Evolutionary conservation across 1,140 invertebrate species (phyloP).

Genomic region (Neelides sp.): DNA sequence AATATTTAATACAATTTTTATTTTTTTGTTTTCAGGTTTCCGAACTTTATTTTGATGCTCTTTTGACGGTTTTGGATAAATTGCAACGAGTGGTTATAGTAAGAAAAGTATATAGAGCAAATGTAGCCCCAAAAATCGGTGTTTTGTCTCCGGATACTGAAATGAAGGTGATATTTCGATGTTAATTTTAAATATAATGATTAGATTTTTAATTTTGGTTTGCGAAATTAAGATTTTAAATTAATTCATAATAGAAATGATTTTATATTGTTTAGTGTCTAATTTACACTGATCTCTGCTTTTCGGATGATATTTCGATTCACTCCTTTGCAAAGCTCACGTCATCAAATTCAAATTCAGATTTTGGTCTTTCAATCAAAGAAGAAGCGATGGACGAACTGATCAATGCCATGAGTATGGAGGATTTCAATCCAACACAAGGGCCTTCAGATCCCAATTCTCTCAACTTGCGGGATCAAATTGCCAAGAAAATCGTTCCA

Average conservation of each 20-base stretch:
- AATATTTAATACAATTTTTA: constrained; percentile 4
- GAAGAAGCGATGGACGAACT: too few relatives aligned
- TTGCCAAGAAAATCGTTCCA: too few relatives aligned
- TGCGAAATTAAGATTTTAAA: constrained; percentile 4
- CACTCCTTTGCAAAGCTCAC: too few relatives aligned
- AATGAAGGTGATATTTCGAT: constrained; percentile 8
- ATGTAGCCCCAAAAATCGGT: constrained; percentile 5
- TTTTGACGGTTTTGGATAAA: constrained; percentile 17
- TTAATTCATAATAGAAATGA: background rate
- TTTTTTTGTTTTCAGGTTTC: constrained; percentile 6
- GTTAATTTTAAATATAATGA: constrained; percentile 3
- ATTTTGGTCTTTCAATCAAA: background rate
- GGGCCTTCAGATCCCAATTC: too few relatives aligned
- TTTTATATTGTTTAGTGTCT: constrained; percentile 21
- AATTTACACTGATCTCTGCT: constrained; percentile 15
- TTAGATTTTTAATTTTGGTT: too few relatives aligned
- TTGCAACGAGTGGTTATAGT: constrained; percentile 17
- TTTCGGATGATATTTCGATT: constrained; percentile 22
- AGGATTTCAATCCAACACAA: too few relatives aligned
- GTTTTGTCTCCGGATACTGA: constrained; percentile 17
- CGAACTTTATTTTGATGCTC: constrained; percentile 13
- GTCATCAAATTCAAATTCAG: too few relatives aligned
- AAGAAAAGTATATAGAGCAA: constrained; percentile 15
- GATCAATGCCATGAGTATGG: background rate
- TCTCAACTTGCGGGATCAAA: too few relatives aligned